phyloP scores from a whole-genome alignment of 2,113 vertebrate species.

The Melanostigma gelatinosum region DNA sequence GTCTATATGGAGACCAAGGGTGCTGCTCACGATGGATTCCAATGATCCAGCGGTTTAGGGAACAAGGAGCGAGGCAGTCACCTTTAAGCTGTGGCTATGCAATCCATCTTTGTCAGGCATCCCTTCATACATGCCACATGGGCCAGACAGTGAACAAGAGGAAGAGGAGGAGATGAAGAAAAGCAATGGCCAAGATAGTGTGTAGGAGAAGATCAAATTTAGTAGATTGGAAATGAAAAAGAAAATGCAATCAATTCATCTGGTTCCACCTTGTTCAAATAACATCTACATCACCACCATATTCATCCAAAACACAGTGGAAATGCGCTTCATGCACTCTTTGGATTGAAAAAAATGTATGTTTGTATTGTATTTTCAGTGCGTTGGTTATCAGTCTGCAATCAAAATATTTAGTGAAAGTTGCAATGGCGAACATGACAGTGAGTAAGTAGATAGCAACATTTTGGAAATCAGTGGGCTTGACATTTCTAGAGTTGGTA shows the following conservation, averaged over 20 bases:
- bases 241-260: constrained; percentile 6
- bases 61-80: constrained; percentile 75
- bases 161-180: constrained; percentile 52
- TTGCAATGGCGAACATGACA: neutral
- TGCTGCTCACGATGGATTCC: constrained; percentile 73
- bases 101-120: constrained; percentile 76
- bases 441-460: neutral
- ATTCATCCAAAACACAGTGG: neutral
- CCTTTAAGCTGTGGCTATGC: constrained; percentile 76
- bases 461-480: neutral
- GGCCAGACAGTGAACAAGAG: constrained; percentile 70
- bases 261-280: neutral
- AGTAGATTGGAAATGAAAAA: constrained; percentile 4
- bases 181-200: constrained; percentile 33
- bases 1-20: constrained; percentile 44
- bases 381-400: neutral
- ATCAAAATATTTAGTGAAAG: neutral
- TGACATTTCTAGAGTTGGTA: constrained; percentile 24
- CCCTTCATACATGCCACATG: constrained; percentile 70
- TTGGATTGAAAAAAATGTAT: neutral
- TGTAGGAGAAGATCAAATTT: constrained; percentile 43
- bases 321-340: neutral
- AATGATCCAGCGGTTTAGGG: constrained; percentile 73
- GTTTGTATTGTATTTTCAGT: neutral
- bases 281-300: neutral